Base-by-base conservation (phyloP, 2,888 invertebrate species). In the Caenorhabditis sulstoni region DNA sequence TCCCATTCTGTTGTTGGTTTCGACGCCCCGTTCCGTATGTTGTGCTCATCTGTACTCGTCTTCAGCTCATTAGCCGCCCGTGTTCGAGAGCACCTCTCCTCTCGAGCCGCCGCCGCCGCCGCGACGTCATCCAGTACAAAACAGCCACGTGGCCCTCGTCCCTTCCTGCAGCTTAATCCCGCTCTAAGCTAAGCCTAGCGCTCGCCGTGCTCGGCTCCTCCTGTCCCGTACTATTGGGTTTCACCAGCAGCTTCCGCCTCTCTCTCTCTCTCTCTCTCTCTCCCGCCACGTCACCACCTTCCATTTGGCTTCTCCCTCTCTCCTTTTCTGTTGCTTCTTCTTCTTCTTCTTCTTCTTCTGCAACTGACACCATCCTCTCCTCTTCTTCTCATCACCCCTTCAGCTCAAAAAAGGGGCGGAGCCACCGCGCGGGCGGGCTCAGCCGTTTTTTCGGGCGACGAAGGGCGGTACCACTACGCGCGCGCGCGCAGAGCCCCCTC, bases 181-280 rank as follows among this genome's bases (percentile, higher is more conserved):
- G 8, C 18, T 29, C 22, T n/a, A n/a, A n/a, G 66, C 35, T 50
- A 67, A 49, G 66, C 66, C n/a, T n/a, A n/a, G n/a, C n/a, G n/a
- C n/a, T n/a, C n/a, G n/a, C n/a, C n/a, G n/a, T 35, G 16, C 37
- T 7, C 23, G 12, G 29, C 7, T 3, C 29, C 29, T 3, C 29
- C 53, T 20, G 16, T 37, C 5, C n/a, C n/a, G 59, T 55, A 70
- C 70, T 61, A 70, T 70, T 70, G 52, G 62, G 62, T 65, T 73
- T 73, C 73, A 65, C 50, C 45, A 41, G 14, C 47, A 50, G 44
- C 52, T 67, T 53, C 47, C 64, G 35, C 44, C n/a, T n/a, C n/a
- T n/a, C n/a, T n/a, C n/a, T n/a, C n/a, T n/a, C n/a, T n/a, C n/a
- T n/a, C n/a, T n/a, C n/a, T n/a, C n/a, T n/a, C n/a, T n/a, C n/a